phyloP scores from a whole-genome alignment of 2,113 vertebrate genomes.

The Peromyscus polionotus region DNA sequence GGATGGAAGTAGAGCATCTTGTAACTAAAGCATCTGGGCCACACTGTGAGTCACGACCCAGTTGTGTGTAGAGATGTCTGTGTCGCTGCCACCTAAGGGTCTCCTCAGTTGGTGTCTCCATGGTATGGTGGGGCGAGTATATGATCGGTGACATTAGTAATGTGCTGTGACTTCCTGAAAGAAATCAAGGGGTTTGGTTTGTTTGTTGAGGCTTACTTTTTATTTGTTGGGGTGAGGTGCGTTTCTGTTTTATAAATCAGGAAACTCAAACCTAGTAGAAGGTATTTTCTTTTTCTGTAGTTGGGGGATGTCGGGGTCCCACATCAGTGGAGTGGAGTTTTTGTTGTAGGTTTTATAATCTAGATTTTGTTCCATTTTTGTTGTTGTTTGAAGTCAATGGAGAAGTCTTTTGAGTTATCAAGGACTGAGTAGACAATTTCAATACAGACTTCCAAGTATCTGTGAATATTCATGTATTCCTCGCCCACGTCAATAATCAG shows the following conservation, averaged over 20 bases:
- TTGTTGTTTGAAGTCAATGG: neutral
- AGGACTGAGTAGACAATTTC: neutral
- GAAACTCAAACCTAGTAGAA: neutral
- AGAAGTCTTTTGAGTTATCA: constrained; percentile 21
- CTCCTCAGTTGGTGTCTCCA: neutral
- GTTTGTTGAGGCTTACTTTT: neutral
- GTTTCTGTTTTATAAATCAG: constrained; percentile 24
- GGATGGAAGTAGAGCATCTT: constrained; percentile 8
- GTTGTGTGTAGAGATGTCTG: neutral
- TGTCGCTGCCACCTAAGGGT: neutral
- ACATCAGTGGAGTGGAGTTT: neutral
- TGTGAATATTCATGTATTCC: neutral
- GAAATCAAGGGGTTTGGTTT: neutral
- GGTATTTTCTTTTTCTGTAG: neutral
- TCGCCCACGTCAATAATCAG: neutral
- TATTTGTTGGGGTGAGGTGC: neutral
- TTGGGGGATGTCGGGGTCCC: neutral
- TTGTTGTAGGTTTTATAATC: neutral
- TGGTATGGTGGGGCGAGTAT: neutral
- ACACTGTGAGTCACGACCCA: neutral
- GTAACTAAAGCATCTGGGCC: neutral
- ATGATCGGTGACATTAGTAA: neutral
- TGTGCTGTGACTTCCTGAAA: neutral
- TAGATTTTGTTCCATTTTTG: constrained; percentile 64
- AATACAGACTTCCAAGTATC: neutral